Base-by-base conservation (phyloP, 2,797 vertebrate species). In the Coilia nasus region DNA sequence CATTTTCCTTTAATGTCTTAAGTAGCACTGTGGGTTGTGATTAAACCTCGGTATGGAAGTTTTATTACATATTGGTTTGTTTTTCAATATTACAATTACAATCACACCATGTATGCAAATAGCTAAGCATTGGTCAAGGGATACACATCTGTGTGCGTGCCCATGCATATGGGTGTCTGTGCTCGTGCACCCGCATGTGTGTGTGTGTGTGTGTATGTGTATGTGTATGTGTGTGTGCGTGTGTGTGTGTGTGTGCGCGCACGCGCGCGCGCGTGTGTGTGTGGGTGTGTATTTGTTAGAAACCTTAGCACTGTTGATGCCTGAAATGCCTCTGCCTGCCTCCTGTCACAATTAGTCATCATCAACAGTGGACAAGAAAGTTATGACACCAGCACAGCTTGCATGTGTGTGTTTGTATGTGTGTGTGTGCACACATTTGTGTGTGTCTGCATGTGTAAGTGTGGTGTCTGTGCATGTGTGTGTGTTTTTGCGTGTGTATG, bases 301-400 rank as follows among this genome's bases (percentile, higher is more conserved):
- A 78, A 44, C 71, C 35, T 78, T 78, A 31, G 71, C 35, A 7
- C 41, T 78, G 35, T 17, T 78, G 71, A 78, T 44, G 71, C 35
- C 71, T n/a, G 1, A 78, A 81, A 82, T 87, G 83, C 71, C 54
- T 50, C 67, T 81, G 82, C 84, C 54, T 81, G 78, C 35, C 82
- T 54, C 28, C 59, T 83, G 84, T 83, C 86, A 83, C 75, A 85
- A 82, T 50, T 35, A 7, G 35, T 87, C 60, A 83, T 5, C 82
- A 17, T 83, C 84, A 85, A 71, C 60, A 75, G 28, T 81, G 50
- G 23, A 82, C 71, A 9, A 81, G 85, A 85, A 83, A 84, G 71
- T 82, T 85, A 21, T 56, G 14, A 82, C 59, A 12, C 59, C 75
- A 71, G 31, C 46, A 59, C 6, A 35, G 84, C 71, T 67, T 85